phyloP scores from a whole-genome alignment of 2,113 vertebrate genomes.

The Delphinapterus leucas region DNA sequence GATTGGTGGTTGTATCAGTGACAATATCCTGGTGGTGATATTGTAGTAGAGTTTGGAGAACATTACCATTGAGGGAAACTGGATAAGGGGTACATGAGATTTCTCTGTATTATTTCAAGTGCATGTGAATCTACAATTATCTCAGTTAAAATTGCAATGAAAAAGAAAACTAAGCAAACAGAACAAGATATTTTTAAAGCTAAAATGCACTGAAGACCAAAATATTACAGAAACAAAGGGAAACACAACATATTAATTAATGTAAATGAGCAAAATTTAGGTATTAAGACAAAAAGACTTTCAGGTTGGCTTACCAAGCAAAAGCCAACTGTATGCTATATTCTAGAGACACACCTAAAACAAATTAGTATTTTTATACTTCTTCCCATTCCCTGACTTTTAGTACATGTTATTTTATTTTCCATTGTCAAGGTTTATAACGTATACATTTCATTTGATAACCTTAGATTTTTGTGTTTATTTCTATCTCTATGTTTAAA shows the following conservation, averaged over 20 bases:
- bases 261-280: background rate
- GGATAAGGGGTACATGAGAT: background rate
- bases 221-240: background rate
- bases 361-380: background rate
- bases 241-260: background rate
- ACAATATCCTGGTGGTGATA: background rate
- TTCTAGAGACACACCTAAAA: background rate
- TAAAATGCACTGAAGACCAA: background rate
- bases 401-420: conserved; percentile 1
- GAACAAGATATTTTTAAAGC: background rate
- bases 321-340: background rate
- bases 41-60: background rate
- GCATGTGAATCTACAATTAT: background rate
- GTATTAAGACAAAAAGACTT: background rate
- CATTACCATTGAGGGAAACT: background rate
- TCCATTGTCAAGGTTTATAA: background rate
- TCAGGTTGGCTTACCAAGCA: background rate
- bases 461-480: background rate
- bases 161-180: background rate
- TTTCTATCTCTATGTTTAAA: conserved; percentile 35
- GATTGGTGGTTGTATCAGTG: background rate
- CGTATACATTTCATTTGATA: background rate
- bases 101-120: background rate
- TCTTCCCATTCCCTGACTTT: conserved; percentile 14
- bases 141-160: background rate